These are phyloP conservation scores for Hemicentrotus pulcherrimus DNA, from an alignment of 35 echinoderm and acorn worm genomes.

Conservation along the genomic window DNA sequence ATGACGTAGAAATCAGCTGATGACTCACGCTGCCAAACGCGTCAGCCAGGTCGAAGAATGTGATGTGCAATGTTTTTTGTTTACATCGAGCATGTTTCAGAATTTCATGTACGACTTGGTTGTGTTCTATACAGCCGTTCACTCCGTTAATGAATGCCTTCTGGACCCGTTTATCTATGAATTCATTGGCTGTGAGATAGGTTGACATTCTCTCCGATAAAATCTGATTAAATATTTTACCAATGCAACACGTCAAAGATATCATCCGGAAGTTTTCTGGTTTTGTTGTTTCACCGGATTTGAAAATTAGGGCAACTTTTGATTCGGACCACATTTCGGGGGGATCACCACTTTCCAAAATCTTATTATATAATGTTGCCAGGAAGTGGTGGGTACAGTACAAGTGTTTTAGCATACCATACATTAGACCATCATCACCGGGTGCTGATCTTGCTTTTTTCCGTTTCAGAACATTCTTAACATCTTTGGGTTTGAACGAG, in stretches of 20 bases:
- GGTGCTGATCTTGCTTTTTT: neutral
- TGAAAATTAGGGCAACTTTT: neutral
- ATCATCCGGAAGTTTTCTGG: slow-evolving; percentile 3
- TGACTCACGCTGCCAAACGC: slow-evolving; percentile 37
- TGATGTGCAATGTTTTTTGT: slow-evolving; percentile 13
- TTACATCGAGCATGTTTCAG: neutral
- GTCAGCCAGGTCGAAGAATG: slow-evolving; percentile 46
- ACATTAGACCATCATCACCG: neutral
- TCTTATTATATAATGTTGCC: neutral
- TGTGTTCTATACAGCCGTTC: slow-evolving; percentile 53
- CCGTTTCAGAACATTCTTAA: neutral
- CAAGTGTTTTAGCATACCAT: neutral
- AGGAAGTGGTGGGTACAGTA: neutral
- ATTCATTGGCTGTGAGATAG: neutral
- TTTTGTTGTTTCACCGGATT: neutral
- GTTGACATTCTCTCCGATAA: neutral
- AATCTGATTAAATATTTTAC: slow-evolving; percentile 33
- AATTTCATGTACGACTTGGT: slow-evolving; percentile 22
- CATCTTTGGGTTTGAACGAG: neutral
- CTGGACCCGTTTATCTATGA: neutral
- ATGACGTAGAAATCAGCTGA: neutral
- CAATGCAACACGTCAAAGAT: neutral
- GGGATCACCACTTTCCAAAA: neutral
- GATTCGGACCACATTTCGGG: slow-evolving; percentile 12
- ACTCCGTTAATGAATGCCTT: slow-evolving; percentile 46